phyloP scores from a whole-genome alignment of 2,113 vertebrate species.

The Oriolus oriolus region DNA sequence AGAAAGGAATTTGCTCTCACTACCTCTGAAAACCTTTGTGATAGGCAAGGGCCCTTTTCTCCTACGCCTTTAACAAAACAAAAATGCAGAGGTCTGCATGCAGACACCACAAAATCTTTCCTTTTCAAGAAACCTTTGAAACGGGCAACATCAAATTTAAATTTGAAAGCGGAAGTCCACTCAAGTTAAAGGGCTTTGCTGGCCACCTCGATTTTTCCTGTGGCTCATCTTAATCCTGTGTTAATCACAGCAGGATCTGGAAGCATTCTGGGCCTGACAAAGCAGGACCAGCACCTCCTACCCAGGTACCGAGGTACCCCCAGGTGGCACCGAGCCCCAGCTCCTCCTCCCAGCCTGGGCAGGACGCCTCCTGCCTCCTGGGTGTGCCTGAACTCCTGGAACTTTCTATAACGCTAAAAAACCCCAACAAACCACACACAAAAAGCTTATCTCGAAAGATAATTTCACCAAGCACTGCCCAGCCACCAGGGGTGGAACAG shows the following conservation, averaged over 20 bases:
- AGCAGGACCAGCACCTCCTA: not conserved
- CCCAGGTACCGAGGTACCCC: not conserved
- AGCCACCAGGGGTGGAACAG: not conserved
- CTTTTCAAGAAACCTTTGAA: not conserved
- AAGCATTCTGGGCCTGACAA: not conserved
- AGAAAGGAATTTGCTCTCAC: not conserved
- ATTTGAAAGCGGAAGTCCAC: not conserved
- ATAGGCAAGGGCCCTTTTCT: not conserved
- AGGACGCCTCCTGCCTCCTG: not conserved
- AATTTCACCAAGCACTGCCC: not conserved
- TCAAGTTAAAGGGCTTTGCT: not conserved
- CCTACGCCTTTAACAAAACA: not conserved
- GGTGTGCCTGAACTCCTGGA: not conserved
- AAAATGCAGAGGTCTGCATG: not conserved
- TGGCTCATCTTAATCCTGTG: not conserved
- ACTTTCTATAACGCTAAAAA: not conserved
- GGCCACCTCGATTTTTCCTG: not conserved
- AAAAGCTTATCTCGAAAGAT: not conserved
- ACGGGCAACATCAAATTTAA: not conserved
- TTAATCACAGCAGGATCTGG: not conserved
- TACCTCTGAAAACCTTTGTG: not conserved
- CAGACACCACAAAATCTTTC: not conserved
- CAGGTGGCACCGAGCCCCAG: rapidly evolving
- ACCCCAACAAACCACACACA: not conserved
- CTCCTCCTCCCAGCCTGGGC: not conserved